phyloP scores from a whole-genome alignment of 2,888 invertebrate species.

The Campopleginae sp. region DNA sequence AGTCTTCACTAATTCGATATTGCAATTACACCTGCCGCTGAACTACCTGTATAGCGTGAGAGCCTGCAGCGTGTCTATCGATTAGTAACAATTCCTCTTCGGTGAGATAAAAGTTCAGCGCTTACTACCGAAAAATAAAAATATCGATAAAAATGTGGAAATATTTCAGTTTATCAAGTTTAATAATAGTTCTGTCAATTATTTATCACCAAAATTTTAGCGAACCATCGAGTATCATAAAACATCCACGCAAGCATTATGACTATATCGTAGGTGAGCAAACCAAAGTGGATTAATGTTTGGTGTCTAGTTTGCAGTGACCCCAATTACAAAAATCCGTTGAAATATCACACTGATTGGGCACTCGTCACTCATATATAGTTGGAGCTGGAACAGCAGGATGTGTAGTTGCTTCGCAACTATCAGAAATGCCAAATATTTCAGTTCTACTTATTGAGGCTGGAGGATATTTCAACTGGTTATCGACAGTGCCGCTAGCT shows the following conservation, averaged over 20 bases:
- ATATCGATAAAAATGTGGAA: conserved; percentile 76
- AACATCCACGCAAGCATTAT: conserved; percentile 76
- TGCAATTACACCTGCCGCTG: conserved; percentile 73
- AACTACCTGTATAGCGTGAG: conserved; percentile 61
- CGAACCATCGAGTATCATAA: conserved; percentile 76
- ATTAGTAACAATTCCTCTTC: conserved; percentile 46
- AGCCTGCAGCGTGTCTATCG: conserved; percentile 53
- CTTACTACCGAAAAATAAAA: background rate
- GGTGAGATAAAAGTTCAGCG: conserved; percentile 5
- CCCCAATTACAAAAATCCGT: background rate
- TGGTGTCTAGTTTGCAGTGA: background rate
- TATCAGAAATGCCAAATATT: conserved; percentile 86
- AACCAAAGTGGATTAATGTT: conserved; percentile 17
- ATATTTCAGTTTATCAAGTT: conserved; percentile 75
- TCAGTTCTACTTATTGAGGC: conserved; percentile 89
- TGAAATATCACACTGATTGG: background rate
- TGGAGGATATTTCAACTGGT: conserved; percentile 88
- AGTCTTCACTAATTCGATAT: conserved; percentile 80
- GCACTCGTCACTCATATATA: conserved; percentile 74
- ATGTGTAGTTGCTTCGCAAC: conserved; percentile 88
- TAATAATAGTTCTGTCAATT: conserved; percentile 75
- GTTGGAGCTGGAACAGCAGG: conserved; percentile 91
- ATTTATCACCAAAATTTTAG: conserved; percentile 76
- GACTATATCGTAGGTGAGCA: conserved; percentile 81
- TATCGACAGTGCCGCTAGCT: conserved; percentile 88